Evolutionary conservation across 2,113 vertebrate species (phyloP).

Genomic region (Platichthys flesus): DNA sequence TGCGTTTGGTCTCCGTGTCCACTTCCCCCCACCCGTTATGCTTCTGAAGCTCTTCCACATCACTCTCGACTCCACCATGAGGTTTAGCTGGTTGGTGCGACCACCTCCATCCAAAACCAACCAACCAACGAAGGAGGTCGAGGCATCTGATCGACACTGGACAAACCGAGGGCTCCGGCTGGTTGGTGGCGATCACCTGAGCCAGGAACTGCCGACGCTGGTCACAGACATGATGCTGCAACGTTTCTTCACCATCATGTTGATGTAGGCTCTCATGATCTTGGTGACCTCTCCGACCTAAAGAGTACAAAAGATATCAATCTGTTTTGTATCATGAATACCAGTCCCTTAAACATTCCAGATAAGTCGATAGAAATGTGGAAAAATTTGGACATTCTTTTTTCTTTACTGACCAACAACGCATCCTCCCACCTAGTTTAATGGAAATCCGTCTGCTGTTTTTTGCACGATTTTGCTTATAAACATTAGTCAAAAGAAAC

Average conservation of each 20-base stretch:
- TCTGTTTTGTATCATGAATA: too few species aligned
- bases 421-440: too few species aligned
- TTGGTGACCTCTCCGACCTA: conserved; percentile 93
- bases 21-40: conserved; percentile 1
- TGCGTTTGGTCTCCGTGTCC: conserved; percentile 37
- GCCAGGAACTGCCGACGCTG: conserved; percentile 85
- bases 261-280: conserved; percentile 96
- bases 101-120: conserved; percentile 43
- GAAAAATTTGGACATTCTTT: too few species aligned
- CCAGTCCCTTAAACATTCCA: too few species aligned
- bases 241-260: conserved; percentile 94
- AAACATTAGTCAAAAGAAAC: too few species aligned
- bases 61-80: conserved; percentile 4
- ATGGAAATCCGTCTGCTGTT: too few species aligned
- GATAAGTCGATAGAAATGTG: too few species aligned
- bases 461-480: too few species aligned
- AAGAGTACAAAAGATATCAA: conserved; percentile 17
- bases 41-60: conserved; percentile 16
- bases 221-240: conserved; percentile 91
- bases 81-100: conserved; percentile 41
- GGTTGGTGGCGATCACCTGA: conserved; percentile 83
- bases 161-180: conserved; percentile 37
- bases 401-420: too few species aligned
- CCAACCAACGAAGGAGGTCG: conserved; percentile 3
- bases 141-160: conserved; percentile 27